Base-by-base conservation (phyloP, 2,888 invertebrate genomes). In the Tenthredo amoena region DNA sequence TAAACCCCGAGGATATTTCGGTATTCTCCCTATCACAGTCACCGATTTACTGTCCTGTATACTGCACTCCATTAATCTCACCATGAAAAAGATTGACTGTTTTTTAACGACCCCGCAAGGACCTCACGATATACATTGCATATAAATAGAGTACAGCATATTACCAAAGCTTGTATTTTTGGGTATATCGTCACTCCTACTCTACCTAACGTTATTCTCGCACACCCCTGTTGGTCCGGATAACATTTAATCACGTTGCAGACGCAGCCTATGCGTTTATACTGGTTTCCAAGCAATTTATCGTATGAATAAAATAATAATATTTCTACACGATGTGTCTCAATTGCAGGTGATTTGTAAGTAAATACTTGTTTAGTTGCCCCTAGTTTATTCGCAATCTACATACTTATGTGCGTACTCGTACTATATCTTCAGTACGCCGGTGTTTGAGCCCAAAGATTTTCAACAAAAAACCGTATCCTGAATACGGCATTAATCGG, bases 251-350 rank as follows among this genome's bases (percentile, higher is more conserved):
- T 43, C 21, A 10, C 43, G 21, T 21, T 74, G 40, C 43, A 43
- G 10, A 43, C 18, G 18, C n/a, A 7, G 43, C 76, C 43, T 47
- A 76, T 10, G 10, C 37, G 79, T 79, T 58, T 18, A 15, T 7
- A 21, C 7, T 47, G 26, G 6, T 83, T 87, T 76, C 81, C 87
- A 86, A 84, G 84, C 87, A 87, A 86, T 87, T 87, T 86, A 68
- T 79, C 85, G 72, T 86, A 87, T 85, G 88, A 88, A 90, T 89
- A 88, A 88, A 90, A 90, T 87, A 87, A 89, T 87, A 89, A 82
- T 89, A 87, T 89, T 89, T 91, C 90, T 87, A 86, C 68, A 71
- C 89, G 86, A 90, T 90, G 89, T 90, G 84, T 65, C 81, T 76
- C 15, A 81, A 79, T 76, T 76, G 58, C 31, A 47, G n/a, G 68